Conservation (phyloP, 2,888 invertebrate species). For the Agriotes lineatus region DNA sequence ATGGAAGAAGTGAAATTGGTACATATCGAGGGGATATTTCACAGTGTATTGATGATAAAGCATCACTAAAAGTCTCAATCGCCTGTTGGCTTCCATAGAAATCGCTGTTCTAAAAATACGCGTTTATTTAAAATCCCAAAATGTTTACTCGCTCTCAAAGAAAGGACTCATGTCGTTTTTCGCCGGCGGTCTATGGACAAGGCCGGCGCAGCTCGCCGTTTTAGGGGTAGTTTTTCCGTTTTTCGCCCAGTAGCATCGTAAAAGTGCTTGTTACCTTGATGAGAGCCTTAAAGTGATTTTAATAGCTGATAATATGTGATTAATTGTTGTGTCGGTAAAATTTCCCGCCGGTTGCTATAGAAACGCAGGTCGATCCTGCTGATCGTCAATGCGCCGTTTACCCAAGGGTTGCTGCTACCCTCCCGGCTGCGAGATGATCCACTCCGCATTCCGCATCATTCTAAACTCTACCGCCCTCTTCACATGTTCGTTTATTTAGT, state of each 20-base stretch:
- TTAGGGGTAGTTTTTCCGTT: background rate
- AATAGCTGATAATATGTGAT: conserved; percentile 32
- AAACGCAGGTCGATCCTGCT: conserved; percentile 61
- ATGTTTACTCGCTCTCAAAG: conserved; percentile 7
- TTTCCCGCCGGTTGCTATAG: conserved; percentile 63
- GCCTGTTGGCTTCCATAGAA: background rate
- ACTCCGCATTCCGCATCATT: conserved; percentile 45
- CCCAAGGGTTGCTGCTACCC: conserved; percentile 51
- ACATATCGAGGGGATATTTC: background rate
- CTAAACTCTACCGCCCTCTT: conserved; percentile 41
- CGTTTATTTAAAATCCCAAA: conserved; percentile 23
- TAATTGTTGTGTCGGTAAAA: conserved; percentile 47
- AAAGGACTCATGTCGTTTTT: background rate
- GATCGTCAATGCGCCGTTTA: conserved; percentile 57
- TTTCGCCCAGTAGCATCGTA: background rate
- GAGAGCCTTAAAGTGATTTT: conserved; percentile 21
- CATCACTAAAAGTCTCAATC: background rate
- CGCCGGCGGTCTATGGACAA: background rate
- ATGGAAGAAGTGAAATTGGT: too few species aligned
- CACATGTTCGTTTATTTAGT: conserved; percentile 44
- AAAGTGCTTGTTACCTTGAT: background rate
- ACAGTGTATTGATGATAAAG: background rate
- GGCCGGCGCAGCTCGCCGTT: background rate
- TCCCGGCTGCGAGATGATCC: conserved; percentile 43
- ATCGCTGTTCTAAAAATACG: conserved; percentile 17